Evolutionary conservation across 2,797 vertebrate species (phyloP), one percentile per base, ranked within the genome.

Genomic region (Sylvia borin): DNA sequence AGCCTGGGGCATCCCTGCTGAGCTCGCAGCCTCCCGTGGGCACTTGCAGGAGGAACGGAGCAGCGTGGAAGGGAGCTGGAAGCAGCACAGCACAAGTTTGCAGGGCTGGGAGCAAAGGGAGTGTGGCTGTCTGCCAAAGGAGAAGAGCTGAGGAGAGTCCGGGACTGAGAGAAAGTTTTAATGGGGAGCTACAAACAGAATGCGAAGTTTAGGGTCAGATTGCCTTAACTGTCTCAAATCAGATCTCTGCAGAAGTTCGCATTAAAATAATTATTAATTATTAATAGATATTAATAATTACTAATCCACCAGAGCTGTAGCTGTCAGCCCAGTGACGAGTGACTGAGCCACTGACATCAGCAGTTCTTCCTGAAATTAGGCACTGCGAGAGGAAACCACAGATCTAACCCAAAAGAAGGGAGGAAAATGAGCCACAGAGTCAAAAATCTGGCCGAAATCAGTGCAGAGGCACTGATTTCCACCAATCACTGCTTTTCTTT

Each of bases 51-150:
- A 77, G 19, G 60, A 34, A 16, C 4, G 15, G 14, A 27, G 11
- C 3, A 2, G 50, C 10, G 17, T 0, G n/a, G 47, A 57, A 65
- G 1, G 29, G 11, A 24, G 6, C 8, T n/a, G 48, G 70, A 18
- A 71, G n/a, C 36, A 68, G 31, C 36, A 31, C 7, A 29, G 42
- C 34, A 51, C 18, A 10, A 62, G 34, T 22, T 75, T 55, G 42
- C 42, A 43, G 8, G 5, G 58, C 26, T 26, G 72, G 54, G 16
- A 76, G 40, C 55, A 82, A 78, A 86, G 53, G 13, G 65, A 68
- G 19, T 31, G 64, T 3, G 80, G 34, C 40, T 61, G 15, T 43
- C 32, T 38, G 54, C 16, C 48, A 36, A 31, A 38, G 26, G 32
- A 45, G 47, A 38, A 76, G 13, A 66, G 22, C 15, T 17, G 32